Evolutionary conservation across 2,113 vertebrate genomes (phyloP), one percentile per base, ranked within the genome.

Genomic region (Columba janthina): DNA sequence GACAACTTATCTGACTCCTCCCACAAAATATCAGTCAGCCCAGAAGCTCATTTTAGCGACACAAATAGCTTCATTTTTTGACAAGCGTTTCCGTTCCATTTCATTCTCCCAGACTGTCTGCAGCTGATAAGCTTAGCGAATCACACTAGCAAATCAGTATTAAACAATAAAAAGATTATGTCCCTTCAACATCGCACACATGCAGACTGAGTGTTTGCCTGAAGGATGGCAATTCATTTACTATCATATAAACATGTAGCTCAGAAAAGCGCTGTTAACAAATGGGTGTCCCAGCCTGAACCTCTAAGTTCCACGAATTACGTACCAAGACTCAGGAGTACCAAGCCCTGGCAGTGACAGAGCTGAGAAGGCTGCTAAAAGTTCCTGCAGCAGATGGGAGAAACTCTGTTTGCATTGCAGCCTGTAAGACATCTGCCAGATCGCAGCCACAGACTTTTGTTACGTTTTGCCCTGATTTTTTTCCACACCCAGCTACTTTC

Each of bases 91-190:
- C 93, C 57, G 36, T 74, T 91, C 67, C 19, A 3, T 77, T 91
- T 93, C 67, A 44, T 90, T 93, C 79, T 71, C 26, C 82, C 92
- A 96, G 95, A 94, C 91, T 88, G 95, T 92, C 95, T 96, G 78
- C 85, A 89, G 80, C 95, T 96, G 96, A 97, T 97, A 95, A 96
- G 80, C 74, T 89, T 24, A 71, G 73, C 84, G 93, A 96, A 96
- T 93, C 92, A 95, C 1, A 2, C 82, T 26, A 77, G 42, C 25
- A 94, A 80, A 93, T 90, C 93, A 90, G 64, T 40, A 84, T 80
- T 48, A 80, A 88, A 76, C 75, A 40, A 91, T 13, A 77, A 95
- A 96, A 91, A 94, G 75, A 90, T 73, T 61, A 73, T 0, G 0
- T 29, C 32, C 60, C 38, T 90, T 88, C 62, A 88, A 70, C 53